Percentiles rank a stretch among this genome's conserved stretches.
phyloP scores from a whole-genome alignment of 2,888 invertebrate species.

The Dicycla oo region DNA sequence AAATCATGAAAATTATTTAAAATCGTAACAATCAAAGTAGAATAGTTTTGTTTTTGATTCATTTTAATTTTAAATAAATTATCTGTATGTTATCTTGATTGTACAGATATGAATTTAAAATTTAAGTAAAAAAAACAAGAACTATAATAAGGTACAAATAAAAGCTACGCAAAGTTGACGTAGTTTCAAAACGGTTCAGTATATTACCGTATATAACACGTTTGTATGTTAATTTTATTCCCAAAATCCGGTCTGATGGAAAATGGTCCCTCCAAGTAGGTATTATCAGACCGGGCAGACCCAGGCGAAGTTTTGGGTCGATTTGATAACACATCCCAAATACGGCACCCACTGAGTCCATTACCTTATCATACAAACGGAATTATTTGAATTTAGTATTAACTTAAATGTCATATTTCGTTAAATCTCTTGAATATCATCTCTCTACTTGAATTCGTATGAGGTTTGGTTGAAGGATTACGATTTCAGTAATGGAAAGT shows the following conservation, averaged over 20 bases:
- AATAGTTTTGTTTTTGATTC: too few species aligned
- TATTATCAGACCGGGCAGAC: slow-evolving; percentile 77
- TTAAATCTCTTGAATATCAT: slow-evolving; percentile 35
- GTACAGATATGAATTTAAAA: too few species aligned
- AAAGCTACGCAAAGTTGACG: slow-evolving; percentile 63
- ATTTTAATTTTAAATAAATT: too few species aligned
- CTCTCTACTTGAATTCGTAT: slow-evolving; percentile 27
- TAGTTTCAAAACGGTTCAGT: slow-evolving; percentile 78
- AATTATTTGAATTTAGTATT: slow-evolving; percentile 70
- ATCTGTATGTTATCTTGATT: too few species aligned
- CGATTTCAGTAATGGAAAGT: slow-evolving; percentile 70
- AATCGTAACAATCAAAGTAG: too few species aligned
- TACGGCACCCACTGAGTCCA: slow-evolving; percentile 71
- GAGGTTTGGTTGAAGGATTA: slow-evolving; percentile 58
- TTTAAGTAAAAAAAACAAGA: slow-evolving; percentile 38
- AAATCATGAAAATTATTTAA: too few species aligned
- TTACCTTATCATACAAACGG: slow-evolving; percentile 79
- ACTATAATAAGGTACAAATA: slow-evolving; percentile 35
- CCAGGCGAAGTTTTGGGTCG: slow-evolving; percentile 86
- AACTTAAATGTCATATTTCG: slow-evolving; percentile 52
- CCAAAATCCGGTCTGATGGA: slow-evolving; percentile 85
- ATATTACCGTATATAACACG: slow-evolving; percentile 83
- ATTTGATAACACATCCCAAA: slow-evolving; percentile 82
- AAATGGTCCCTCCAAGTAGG: slow-evolving; percentile 79
- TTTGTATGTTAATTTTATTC: slow-evolving; percentile 88